Base-by-base conservation (phyloP, 2,888 invertebrate species). In the Chymomyza amoena region DNA sequence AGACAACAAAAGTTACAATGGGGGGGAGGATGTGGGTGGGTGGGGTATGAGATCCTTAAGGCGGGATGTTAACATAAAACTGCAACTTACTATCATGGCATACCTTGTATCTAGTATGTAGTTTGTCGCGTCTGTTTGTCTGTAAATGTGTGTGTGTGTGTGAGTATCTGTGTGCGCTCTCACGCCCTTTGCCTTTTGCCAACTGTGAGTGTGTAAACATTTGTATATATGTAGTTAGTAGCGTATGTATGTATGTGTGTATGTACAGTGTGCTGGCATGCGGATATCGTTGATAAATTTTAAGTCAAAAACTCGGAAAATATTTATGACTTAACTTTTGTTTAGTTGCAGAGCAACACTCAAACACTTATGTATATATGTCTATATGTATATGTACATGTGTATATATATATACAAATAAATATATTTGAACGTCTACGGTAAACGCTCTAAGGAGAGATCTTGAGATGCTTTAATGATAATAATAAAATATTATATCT, bases 311-410 rank as follows among this genome's bases (percentile, higher is more conserved):
- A 81, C 80, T 86, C 79, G 81, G 87, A 88, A 85, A 88, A 85
- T 88, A 85, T 85, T 85, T 85, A 85, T 85, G 85, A 82, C 88
- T 86, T 86, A 86, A 88, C 85, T 88, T 85, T 85, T 85, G 88
- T 87, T 84, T 84, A 81, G 83, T 71, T 84, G 82, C 83, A 87
- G 75, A 80, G 87, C 79, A 81, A 84, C 86, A 78, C 73, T 54
- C 32, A 50, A 59, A 51, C 36, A 57, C 64, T 32, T 7, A 32
- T 6, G 7, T 32, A 32, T 9, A 54, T 15, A 54, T 16, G 7
- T 36, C 15, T 10, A 2, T 18, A 6, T n/a, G n/a, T n/a, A n/a
- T n/a, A n/a, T n/a, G n/a, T n/a, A n/a, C n/a, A n/a, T 15, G n/a
- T 28, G 16, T 52, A 6, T 18, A 1, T 50, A 20, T 25, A 10